Percentiles rank a stretch among this genome's conserved stretches.
Evolutionary conservation across 2,113 vertebrate species (phyloP).

Genomic region (Callithrix jacchus): DNA sequence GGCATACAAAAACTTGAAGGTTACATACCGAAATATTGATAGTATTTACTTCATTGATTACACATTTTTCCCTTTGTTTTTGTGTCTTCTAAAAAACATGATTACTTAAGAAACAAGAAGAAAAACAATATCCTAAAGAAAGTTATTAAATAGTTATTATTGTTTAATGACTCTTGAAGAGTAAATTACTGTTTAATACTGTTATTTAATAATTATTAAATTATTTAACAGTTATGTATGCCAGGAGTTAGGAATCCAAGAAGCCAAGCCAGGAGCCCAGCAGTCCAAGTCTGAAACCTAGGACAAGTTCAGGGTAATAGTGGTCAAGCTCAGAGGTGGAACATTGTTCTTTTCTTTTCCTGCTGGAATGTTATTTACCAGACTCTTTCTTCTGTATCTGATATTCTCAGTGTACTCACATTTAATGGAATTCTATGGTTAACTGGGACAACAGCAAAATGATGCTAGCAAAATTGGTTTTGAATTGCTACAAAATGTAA

Average conservation of each 20-base stretch:
- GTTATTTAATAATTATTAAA: no score
- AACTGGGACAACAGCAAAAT: not conserved
- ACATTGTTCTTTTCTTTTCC: not conserved
- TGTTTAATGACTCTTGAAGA: no score
- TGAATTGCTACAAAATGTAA: not conserved
- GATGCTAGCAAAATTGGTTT: not conserved
- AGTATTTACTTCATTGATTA: slow-evolving; percentile 29
- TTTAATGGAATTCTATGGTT: not conserved
- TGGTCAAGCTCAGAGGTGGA: no score
- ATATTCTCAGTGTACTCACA: not conserved
- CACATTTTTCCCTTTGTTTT: slow-evolving; percentile 16
- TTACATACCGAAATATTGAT: slow-evolving; percentile 15
- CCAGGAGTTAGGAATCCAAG: not conserved
- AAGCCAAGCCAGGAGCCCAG: not conserved
- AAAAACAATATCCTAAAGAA: not conserved
- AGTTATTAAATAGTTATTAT: not conserved
- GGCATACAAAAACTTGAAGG: not conserved
- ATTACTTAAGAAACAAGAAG: not conserved
- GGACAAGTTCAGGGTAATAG: accelerated
- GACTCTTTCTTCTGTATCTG: not conserved
- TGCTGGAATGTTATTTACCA: not conserved
- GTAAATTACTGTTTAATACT: no score
- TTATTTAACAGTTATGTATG: no score
- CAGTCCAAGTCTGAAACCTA: not conserved
- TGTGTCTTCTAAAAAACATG: not conserved